These are phyloP conservation scores for Heliconius hermathena DNA, from an alignment of 1,140 invertebrate species.

Conservation along the genomic window DNA sequence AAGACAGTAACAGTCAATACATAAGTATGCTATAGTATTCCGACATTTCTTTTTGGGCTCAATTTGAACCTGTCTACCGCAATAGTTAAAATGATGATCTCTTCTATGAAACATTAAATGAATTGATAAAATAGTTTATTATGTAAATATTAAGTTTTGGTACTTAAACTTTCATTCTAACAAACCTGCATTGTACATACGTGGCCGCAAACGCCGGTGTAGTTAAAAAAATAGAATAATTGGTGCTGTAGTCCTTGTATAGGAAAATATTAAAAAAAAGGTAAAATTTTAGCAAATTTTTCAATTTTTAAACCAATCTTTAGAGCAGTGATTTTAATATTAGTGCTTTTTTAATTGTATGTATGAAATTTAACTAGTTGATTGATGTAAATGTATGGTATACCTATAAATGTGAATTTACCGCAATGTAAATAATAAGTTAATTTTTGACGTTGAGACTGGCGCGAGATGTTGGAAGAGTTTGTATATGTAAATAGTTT, in stretches of 20 bases:
- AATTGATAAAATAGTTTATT: neutral
- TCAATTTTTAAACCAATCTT: neutral
- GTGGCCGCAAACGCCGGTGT: slow-evolving; percentile 15
- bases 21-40: neutral
- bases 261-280: neutral
- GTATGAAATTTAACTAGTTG: neutral
- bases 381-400: neutral
- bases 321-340: neutral
- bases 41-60: too few relatives aligned
- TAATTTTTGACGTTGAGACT: neutral
- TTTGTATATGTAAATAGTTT: neutral
- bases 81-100: neutral
- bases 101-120: neutral
- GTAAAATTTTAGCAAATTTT: neutral
- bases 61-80: too few relatives aligned
- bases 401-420: neutral
- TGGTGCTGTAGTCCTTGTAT: slow-evolving; percentile 33
- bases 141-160: neutral
- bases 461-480: neutral
- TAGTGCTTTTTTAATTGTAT: neutral
- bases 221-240: slow-evolving; percentile 31
- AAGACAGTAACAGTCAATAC: too few relatives aligned
- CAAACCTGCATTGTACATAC: slow-evolving; percentile 30
- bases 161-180: neutral
- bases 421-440: neutral